Conservation (phyloP, 2,113 vertebrate genomes). For the Callospermophilus lateralis region DNA sequence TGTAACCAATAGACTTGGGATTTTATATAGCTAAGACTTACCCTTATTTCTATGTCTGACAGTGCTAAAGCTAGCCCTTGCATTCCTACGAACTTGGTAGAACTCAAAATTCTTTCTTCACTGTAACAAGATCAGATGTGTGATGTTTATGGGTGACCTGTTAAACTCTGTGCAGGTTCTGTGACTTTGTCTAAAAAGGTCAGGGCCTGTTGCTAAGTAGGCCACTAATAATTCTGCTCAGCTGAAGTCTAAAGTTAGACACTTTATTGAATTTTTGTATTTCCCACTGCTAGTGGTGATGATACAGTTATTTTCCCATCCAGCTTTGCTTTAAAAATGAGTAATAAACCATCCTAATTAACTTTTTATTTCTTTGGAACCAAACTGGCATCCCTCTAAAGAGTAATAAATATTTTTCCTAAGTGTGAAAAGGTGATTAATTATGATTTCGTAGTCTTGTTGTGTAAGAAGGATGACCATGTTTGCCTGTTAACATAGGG, state of each 20-base stretch:
- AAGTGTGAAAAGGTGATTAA: constrained; percentile 54
- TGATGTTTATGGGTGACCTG: constrained; percentile 56
- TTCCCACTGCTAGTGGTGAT: constrained; percentile 15
- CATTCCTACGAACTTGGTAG: neutral
- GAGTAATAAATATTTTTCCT: neutral
- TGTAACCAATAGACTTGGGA: neutral
- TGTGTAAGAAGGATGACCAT: neutral
- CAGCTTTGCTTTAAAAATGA: neutral
- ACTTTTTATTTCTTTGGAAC: constrained; percentile 20
- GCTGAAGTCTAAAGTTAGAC: constrained; percentile 70
- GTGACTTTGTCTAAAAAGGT: constrained; percentile 70
- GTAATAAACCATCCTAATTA: neutral
- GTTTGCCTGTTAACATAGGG: neutral
- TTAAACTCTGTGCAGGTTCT: constrained; percentile 78
- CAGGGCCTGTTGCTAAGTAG: constrained; percentile 76
- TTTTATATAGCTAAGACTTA: neutral
- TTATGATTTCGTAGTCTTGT: neutral
- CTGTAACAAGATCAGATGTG: constrained; percentile 71
- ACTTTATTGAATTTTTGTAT: constrained; percentile 75
- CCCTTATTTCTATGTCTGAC: neutral
- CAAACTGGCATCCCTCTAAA: constrained; percentile 39
- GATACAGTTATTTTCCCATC: constrained; percentile 35
- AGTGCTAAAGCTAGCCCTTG: neutral
- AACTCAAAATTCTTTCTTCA: constrained; percentile 60
- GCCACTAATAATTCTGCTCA: constrained; percentile 73